These are phyloP conservation scores for Sceloporus tristichus DNA, from an alignment of 2,113 vertebrate species.

Conservation along the genomic window DNA sequence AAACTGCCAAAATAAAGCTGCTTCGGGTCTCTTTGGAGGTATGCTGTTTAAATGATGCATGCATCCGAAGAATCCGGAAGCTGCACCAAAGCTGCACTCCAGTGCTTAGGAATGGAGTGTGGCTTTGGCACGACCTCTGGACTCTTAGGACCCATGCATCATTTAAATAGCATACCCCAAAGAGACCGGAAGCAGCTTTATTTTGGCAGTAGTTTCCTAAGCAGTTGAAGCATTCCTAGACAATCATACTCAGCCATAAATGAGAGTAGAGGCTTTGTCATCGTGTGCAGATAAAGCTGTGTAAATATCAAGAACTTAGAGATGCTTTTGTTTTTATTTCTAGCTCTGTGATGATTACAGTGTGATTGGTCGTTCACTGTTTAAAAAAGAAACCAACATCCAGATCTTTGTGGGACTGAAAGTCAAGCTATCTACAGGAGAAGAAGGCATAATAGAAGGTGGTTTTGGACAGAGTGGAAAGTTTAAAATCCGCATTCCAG, in stretches of 20 bases:
- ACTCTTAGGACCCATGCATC: no score
- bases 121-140: no score
- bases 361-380: constrained; percentile 93
- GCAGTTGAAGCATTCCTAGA: neutral
- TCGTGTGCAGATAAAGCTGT: neutral
- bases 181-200: no score
- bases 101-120: no score
- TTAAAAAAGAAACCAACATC: constrained; percentile 99
- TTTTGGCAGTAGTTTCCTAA: neutral
- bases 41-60: no score
- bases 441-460: constrained; percentile 90
- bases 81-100: no score
- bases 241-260: neutral
- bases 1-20: no score
- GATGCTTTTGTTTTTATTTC: constrained; percentile 27
- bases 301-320: neutral
- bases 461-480: constrained; percentile 97
- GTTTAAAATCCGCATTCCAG: constrained; percentile 91
- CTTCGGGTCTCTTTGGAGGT: no score
- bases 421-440: constrained; percentile 92
- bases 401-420: constrained; percentile 95
- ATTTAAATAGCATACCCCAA: no score
- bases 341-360: constrained; percentile 92
- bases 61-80: no score
- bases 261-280: neutral